Conservation (phyloP, 2,888 invertebrate genomes). For the Megaustenia siamemsis region DNA sequence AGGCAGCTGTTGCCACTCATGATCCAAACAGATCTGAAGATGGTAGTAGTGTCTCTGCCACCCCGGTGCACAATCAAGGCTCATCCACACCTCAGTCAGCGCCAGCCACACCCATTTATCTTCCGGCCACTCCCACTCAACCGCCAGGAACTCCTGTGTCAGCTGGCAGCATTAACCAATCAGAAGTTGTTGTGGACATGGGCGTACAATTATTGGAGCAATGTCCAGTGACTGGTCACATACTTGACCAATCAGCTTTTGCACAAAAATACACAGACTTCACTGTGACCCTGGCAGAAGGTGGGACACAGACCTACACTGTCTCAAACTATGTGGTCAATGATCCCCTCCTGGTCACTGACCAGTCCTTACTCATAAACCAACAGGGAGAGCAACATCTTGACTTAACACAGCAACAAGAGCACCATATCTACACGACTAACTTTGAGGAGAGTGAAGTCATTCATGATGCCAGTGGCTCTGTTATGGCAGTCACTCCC, state of each 20-base stretch:
- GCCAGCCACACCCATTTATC: constrained; percentile 47
- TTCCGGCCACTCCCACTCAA: constrained; percentile 43
- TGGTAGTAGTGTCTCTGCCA: constrained; percentile 32
- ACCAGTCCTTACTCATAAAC: constrained; percentile 29
- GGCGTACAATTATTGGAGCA: constrained; percentile 16
- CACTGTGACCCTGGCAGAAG: constrained; percentile 14
- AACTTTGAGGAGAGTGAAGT: constrained; percentile 47
- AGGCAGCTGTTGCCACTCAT: constrained; percentile 45
- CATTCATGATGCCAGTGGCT: constrained; percentile 48
- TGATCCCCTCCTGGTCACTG: constrained; percentile 27
- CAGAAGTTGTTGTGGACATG: constrained; percentile 24
- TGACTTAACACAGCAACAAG: not conserved
- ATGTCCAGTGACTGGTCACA: not conserved
- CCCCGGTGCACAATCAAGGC: constrained; percentile 39
- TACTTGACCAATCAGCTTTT: constrained; percentile 37
- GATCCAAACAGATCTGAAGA: constrained; percentile 42
- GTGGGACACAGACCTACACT: constrained; percentile 12
- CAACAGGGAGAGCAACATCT: constrained; percentile 20
- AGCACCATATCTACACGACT: constrained; percentile 28
- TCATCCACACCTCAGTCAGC: constrained; percentile 45
- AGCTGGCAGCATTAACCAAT: not conserved
- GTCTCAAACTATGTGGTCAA: constrained; percentile 40
- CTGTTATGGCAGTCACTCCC: constrained; percentile 43
- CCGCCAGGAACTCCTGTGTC: constrained; percentile 38
- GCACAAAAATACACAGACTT: constrained; percentile 44